phyloP scores from a whole-genome alignment of 2,113 vertebrate species.

The Grammomys dolichurus region DNA sequence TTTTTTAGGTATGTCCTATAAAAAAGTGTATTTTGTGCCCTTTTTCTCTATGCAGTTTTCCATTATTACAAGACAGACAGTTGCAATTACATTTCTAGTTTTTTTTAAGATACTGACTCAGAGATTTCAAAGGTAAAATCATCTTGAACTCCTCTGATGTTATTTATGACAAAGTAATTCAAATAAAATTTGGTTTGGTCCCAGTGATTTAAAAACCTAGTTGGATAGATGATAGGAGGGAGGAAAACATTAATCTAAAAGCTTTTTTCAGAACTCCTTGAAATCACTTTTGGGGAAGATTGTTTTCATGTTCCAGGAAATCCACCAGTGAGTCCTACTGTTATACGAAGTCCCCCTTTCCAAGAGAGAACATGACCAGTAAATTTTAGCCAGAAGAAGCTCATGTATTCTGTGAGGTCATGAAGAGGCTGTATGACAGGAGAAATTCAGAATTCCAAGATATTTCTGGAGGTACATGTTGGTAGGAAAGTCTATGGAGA shows the following conservation, averaged over 20 bases:
- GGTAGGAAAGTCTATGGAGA: neutral
- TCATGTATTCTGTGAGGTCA: neutral
- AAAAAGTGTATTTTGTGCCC: neutral
- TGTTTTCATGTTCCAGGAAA: slow-evolving; percentile 65
- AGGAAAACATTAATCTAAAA: slow-evolving; percentile 34
- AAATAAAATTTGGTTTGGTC: slow-evolving; percentile 36
- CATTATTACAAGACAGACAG: slow-evolving; percentile 5
- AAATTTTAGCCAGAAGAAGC: neutral
- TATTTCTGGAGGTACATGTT: neutral
- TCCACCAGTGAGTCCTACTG: slow-evolving; percentile 3
- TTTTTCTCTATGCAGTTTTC: neutral
- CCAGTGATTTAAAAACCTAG: slow-evolving; percentile 42
- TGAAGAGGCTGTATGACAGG: neutral
- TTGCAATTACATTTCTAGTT: slow-evolving; percentile 28
- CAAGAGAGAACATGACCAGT: neutral
- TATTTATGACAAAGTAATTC: slow-evolving; percentile 30
- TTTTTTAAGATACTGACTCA: slow-evolving; percentile 32
- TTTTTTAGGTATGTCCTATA: neutral
- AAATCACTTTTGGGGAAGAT: slow-evolving; percentile 47
- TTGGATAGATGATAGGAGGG: neutral
- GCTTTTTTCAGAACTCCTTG: slow-evolving; percentile 54
- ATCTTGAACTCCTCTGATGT: slow-evolving; percentile 20
- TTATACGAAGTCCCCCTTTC: slow-evolving; percentile 22
- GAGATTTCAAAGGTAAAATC: neutral
- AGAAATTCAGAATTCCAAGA: neutral